Evolutionary conservation across 2,888 invertebrate genomes (phyloP).

Genomic region (Parascotia fuliginaria): DNA sequence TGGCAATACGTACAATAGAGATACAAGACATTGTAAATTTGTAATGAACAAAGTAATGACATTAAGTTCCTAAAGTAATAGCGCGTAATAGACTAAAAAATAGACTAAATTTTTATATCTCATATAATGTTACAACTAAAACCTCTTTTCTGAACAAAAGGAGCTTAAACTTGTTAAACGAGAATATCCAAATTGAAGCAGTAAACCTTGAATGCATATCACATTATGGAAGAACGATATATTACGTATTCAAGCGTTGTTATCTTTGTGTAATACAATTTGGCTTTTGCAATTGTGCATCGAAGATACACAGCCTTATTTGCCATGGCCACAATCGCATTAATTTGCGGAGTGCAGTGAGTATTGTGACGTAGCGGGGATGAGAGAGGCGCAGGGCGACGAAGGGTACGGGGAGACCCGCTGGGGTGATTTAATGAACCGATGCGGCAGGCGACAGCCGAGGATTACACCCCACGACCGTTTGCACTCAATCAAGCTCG

Average conservation of each 20-base stretch:
- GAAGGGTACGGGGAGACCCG: conserved; percentile 43
- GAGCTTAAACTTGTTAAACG: not conserved
- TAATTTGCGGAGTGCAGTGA: conserved; percentile 79
- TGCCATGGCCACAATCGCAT: conserved; percentile 76
- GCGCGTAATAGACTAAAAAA: too few species aligned
- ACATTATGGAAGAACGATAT: conserved; percentile 24
- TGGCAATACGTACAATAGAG: conserved; percentile 19
- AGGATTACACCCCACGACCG: conserved; percentile 82
- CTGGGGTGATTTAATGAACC: conserved; percentile 81
- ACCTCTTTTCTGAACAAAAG: not conserved
- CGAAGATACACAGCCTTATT: conserved; percentile 59
- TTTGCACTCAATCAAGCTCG: conserved; percentile 84
- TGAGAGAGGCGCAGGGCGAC: conserved; percentile 36
- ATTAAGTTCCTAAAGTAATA: conserved; percentile 23
- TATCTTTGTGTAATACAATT: conserved; percentile 32
- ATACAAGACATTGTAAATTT: too few species aligned
- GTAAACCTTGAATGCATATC: conserved; percentile 18
- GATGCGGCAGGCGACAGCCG: conserved; percentile 79
- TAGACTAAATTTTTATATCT: conserved; percentile 22
- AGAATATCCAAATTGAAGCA: not conserved
- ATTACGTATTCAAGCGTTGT: conserved; percentile 23
- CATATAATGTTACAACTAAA: not conserved
- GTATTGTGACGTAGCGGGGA: conserved; percentile 58
- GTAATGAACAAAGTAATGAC: conserved; percentile 16
- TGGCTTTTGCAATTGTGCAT: conserved; percentile 47